Conservation (phyloP, 92 coral and sea anemone species). For the Ricordea florida region DNA sequence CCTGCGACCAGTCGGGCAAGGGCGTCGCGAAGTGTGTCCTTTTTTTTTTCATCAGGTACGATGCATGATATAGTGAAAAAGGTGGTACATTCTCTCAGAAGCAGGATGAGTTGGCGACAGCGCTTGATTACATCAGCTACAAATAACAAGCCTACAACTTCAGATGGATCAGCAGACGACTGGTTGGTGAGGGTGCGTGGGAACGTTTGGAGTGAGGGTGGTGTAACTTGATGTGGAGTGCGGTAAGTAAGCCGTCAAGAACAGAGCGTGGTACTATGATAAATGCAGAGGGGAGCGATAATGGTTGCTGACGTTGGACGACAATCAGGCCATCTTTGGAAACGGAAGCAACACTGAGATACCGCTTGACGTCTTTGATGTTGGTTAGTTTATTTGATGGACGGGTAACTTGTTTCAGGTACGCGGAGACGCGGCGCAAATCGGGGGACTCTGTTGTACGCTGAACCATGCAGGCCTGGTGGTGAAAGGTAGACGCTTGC, state of each 20-base stretch:
- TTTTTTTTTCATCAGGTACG: slow-evolving; percentile 50
- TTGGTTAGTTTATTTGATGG: slow-evolving; percentile 44
- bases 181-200: slow-evolving; percentile 36
- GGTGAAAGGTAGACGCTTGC: slow-evolving; percentile 1
- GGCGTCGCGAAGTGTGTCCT: slow-evolving; percentile 28
- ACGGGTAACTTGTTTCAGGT: slow-evolving; percentile 35
- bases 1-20: slow-evolving; percentile 34
- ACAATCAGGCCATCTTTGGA: slow-evolving; percentile 47
- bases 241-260: slow-evolving; percentile 41
- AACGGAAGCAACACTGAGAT: slow-evolving; percentile 1
- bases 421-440: not conserved
- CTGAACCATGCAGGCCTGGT: slow-evolving; percentile 13
- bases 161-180: slow-evolving; percentile 54
- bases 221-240: slow-evolving; percentile 42
- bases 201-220: slow-evolving; percentile 56
- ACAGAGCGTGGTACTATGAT: slow-evolving; percentile 42
- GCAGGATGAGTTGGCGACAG: slow-evolving; percentile 27
- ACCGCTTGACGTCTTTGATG: slow-evolving; percentile 27
- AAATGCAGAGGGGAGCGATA: slow-evolving; percentile 17
- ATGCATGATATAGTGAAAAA: slow-evolving; percentile 41
- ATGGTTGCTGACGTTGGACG: slow-evolving; percentile 10
- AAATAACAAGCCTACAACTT: slow-evolving; percentile 27
- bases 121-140: slow-evolving; percentile 47
- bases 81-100: slow-evolving; percentile 41
- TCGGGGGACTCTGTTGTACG: slow-evolving; percentile 17